phyloP scores from a whole-genome alignment of 2,113 vertebrate genomes.

The Leuciscus idus region DNA sequence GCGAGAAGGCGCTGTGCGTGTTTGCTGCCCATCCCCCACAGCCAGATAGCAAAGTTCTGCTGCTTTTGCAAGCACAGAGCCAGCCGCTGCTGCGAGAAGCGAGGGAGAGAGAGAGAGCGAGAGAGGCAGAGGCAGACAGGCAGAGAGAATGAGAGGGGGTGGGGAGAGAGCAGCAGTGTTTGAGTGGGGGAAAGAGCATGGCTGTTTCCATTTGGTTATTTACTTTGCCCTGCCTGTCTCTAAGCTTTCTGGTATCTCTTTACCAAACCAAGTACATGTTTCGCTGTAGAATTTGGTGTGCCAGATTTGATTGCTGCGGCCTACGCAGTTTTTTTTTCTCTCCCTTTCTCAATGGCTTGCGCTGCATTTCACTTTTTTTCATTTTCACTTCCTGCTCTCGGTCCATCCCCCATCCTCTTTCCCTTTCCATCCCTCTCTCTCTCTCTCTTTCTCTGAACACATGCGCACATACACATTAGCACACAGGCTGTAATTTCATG shows the following conservation, averaged over 20 bases:
- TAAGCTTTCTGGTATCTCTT: conserved; percentile 52
- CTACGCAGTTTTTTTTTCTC: conserved; percentile 46
- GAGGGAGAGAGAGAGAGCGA: conserved; percentile 60
- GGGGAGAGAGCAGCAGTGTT: conserved; percentile 45
- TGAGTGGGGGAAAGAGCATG: conserved; percentile 49
- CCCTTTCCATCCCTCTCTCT: conserved; percentile 47
- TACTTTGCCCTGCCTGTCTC: conserved; percentile 61
- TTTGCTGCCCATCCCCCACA: conserved; percentile 77
- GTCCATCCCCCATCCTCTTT: conserved; percentile 71
- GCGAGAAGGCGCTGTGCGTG: conserved; percentile 57
- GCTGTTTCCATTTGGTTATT: conserved; percentile 67
- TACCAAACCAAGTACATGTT: conserved; percentile 1
- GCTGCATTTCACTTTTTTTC: conserved; percentile 67
- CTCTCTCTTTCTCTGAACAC: conserved; percentile 50
- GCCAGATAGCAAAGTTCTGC: conserved; percentile 80
- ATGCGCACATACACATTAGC: conserved; percentile 56
- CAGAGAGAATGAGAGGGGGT: conserved; percentile 42
- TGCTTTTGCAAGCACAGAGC: conserved; percentile 77
- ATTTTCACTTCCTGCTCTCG: conserved; percentile 77
- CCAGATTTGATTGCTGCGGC: conserved; percentile 56
- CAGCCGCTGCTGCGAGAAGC: conserved; percentile 72
- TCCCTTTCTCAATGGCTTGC: conserved; percentile 53
- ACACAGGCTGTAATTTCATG: conserved; percentile 73
- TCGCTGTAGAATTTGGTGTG: conserved; percentile 47
- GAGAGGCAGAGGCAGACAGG: conserved; percentile 15